Conservation (phyloP, 2,888 invertebrate species). For the Heliconius ismenius region DNA sequence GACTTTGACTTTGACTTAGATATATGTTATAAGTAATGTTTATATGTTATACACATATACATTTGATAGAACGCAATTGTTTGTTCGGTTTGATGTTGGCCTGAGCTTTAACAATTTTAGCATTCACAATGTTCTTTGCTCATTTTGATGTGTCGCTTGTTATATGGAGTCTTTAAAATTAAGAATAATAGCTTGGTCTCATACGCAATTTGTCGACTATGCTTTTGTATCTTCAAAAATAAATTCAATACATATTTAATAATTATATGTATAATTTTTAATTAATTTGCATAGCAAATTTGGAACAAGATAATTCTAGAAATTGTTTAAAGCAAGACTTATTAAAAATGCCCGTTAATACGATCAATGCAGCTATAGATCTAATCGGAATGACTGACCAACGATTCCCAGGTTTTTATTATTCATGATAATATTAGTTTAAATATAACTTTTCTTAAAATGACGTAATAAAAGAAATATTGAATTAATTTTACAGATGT, state of each 20-base stretch:
- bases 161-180: too few species aligned
- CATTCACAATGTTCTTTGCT: too few species aligned
- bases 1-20: too few species aligned
- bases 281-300: not conserved
- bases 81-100: too few species aligned
- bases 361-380: slow-evolving; percentile 18
- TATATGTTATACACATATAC: too few species aligned
- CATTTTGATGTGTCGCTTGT: too few species aligned
- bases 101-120: too few species aligned
- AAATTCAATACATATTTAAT: not conserved
- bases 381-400: slow-evolving; percentile 12
- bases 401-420: slow-evolving; percentile 14
- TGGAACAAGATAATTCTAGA: not conserved
- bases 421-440: not conserved
- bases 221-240: not conserved
- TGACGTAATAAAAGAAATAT: too few species aligned
- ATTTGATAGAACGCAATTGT: too few species aligned
- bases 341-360: not conserved
- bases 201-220: not conserved
- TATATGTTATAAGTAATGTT: too few species aligned
- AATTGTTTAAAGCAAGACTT: not conserved
- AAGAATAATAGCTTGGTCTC: not conserved
- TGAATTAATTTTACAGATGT: slow-evolving; percentile 11
- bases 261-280: not conserved
- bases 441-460: not conserved